These are phyloP conservation scores for Hypotaenidia okinawae DNA, from an alignment of 2,797 vertebrate species.

Conservation along the genomic window DNA sequence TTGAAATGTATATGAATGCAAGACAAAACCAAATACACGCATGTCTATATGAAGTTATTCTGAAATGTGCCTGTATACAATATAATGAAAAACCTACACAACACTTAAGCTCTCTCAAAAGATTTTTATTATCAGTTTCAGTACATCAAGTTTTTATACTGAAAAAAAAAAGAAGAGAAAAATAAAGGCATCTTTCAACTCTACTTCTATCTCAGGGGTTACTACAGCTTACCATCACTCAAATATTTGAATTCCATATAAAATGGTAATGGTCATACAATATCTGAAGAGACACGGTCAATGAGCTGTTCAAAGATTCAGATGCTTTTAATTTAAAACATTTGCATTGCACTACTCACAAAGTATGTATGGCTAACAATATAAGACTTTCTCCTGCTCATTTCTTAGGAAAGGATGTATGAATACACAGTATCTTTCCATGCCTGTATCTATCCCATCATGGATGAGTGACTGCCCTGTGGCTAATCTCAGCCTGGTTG, in stretches of 20 bases:
- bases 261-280: background rate
- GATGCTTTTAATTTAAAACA: background rate
- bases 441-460: rapidly evolving
- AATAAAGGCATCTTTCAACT: background rate
- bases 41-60: background rate
- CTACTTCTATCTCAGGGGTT: background rate
- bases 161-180: background rate
- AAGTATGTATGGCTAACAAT: background rate
- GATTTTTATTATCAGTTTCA: background rate
- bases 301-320: background rate
- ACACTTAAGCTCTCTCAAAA: background rate
- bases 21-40: background rate
- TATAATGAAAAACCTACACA: background rate
- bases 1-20: background rate
- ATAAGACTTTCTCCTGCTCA: background rate
- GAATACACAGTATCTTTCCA: background rate
- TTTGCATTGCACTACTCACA: background rate
- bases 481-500: background rate
- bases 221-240: background rate
- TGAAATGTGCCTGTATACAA: background rate
- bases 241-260: background rate
- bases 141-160: background rate
- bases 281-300: background rate
- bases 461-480: background rate
- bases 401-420: background rate